Evolutionary conservation across 2,113 vertebrate genomes (phyloP).

Genomic region (Cottus gobio): DNA sequence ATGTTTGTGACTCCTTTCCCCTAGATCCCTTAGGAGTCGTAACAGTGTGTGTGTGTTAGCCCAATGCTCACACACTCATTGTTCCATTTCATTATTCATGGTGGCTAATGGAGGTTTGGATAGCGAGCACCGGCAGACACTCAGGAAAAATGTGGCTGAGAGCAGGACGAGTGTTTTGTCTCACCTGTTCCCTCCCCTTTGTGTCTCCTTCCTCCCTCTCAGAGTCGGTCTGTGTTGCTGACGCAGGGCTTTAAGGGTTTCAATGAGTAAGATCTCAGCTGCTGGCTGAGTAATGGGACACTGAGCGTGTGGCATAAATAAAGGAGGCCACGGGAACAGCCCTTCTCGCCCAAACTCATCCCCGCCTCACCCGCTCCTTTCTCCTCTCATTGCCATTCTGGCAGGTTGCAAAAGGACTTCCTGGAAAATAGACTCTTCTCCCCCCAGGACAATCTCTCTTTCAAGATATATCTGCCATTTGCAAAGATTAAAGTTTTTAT

Average conservation of each 20-base stretch:
- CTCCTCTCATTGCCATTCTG: conserved; percentile 40
- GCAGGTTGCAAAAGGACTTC: conserved; percentile 17
- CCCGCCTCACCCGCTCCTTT: conserved; percentile 23
- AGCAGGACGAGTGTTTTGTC: conserved; percentile 62
- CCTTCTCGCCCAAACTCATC: conserved; percentile 25
- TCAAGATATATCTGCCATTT: conserved; percentile 29
- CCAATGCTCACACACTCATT: conserved; percentile 65
- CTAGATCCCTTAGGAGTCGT: too few species aligned
- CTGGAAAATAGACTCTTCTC: conserved; percentile 18
- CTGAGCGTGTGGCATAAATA: conserved; percentile 65
- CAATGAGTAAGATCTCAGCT: conserved; percentile 71
- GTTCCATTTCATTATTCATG: conserved; percentile 77
- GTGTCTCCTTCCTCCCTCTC: conserved; percentile 17
- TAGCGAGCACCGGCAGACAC: conserved; percentile 55
- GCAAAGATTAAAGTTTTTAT: conserved; percentile 51
- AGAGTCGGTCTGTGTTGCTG: conserved; percentile 59
- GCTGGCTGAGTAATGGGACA: conserved; percentile 74
- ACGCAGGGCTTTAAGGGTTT: conserved; percentile 67
- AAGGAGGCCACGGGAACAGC: conserved; percentile 33
- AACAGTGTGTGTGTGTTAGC: neutral
- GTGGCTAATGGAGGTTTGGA: conserved; percentile 75
- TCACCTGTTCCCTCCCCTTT: conserved; percentile 48
- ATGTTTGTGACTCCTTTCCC: too few species aligned
- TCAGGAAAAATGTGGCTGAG: conserved; percentile 56
- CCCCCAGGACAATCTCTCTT: conserved; percentile 16